Conservation (phyloP, 1,140 invertebrate genomes). For the Harlomillsia oculata region DNA sequence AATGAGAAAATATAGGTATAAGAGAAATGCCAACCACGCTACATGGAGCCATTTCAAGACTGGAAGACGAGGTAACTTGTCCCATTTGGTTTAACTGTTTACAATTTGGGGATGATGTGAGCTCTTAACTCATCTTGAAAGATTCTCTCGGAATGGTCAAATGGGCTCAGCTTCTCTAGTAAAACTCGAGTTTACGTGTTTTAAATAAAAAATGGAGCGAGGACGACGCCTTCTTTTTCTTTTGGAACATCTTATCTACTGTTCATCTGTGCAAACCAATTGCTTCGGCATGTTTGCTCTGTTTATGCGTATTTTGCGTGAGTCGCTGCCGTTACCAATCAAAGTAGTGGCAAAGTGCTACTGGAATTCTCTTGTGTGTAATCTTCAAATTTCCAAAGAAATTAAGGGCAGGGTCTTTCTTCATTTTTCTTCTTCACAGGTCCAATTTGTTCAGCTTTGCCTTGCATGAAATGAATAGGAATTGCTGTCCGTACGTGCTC, state of each 20-base stretch:
- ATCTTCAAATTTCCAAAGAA: constrained; percentile 28
- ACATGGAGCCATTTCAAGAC: too few species aligned
- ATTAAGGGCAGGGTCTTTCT: constrained; percentile 13
- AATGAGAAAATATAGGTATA: too few species aligned
- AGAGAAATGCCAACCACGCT: too few species aligned
- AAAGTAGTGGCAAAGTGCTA: constrained; percentile 8
- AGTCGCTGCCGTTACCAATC: constrained; percentile 17
- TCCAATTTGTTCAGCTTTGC: constrained; percentile 1
- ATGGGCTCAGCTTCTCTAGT: neutral
- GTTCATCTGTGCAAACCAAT: neutral
- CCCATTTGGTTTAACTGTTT: too few species aligned
- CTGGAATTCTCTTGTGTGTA: constrained; percentile 23
- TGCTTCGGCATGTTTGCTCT: neutral
- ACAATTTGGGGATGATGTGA: too few species aligned
- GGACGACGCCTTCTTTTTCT: neutral
- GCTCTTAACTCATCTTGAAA: neutral
- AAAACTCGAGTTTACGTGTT: neutral
- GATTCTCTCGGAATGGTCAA: neutral
- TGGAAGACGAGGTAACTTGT: too few species aligned
- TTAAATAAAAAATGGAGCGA: too few species aligned
- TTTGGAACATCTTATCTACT: neutral
- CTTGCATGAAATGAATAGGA: neutral
- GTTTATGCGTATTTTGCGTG: constrained; percentile 22
- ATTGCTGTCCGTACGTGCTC: too few species aligned
- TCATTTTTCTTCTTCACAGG: constrained; percentile 1